A percentile compares a stretch with the other conserved stretches of the same genome.
phyloP scores from a whole-genome alignment of 2,888 invertebrate species.

The Drosophila lutescens region DNA sequence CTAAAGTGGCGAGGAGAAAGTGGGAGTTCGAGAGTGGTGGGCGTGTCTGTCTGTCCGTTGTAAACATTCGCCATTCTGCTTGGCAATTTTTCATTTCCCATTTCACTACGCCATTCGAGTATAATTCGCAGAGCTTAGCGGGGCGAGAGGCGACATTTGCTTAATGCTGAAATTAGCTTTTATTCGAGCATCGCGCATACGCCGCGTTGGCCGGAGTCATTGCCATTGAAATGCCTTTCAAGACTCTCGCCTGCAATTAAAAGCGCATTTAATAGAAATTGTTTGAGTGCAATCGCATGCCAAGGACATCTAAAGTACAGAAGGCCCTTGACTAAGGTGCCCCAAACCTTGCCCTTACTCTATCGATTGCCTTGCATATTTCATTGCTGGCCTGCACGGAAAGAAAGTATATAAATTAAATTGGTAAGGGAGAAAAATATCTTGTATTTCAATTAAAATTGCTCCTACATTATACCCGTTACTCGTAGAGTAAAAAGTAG shows the following conservation, averaged over 20 bases:
- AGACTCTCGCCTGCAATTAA: slow-evolving; percentile 51
- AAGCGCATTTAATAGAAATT: slow-evolving; percentile 68
- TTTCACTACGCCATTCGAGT: slow-evolving; percentile 37
- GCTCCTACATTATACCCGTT: too few species aligned
- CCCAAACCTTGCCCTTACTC: slow-evolving; percentile 28
- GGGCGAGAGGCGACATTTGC: slow-evolving; percentile 20
- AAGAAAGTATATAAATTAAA: background rate
- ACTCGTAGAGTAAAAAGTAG: too few species aligned
- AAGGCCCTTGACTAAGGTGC: slow-evolving; percentile 27
- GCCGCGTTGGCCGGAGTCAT: slow-evolving; percentile 36
- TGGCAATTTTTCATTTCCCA: slow-evolving; percentile 60
- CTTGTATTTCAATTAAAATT: too few species aligned
- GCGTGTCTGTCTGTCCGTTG: slow-evolving; percentile 24
- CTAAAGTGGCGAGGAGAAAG: slow-evolving; percentile 4
- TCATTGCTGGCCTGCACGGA: slow-evolving; percentile 11
- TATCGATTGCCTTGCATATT: slow-evolving; percentile 19
- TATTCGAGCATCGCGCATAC: slow-evolving; percentile 49
- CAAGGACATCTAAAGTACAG: slow-evolving; percentile 38
- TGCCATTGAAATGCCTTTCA: slow-evolving; percentile 48
- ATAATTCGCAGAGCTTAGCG: slow-evolving; percentile 26
- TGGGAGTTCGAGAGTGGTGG: slow-evolving; percentile 25
- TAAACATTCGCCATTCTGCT: slow-evolving; percentile 49
- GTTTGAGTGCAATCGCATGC: slow-evolving; percentile 53
- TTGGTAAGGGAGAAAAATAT: too few species aligned
- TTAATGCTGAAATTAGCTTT: slow-evolving; percentile 51